A percentile compares a stretch with the other conserved stretches of the same genome.
Evolutionary conservation across 2,888 invertebrate species (phyloP).

Genomic region (Meghimatium bilineatum): DNA sequence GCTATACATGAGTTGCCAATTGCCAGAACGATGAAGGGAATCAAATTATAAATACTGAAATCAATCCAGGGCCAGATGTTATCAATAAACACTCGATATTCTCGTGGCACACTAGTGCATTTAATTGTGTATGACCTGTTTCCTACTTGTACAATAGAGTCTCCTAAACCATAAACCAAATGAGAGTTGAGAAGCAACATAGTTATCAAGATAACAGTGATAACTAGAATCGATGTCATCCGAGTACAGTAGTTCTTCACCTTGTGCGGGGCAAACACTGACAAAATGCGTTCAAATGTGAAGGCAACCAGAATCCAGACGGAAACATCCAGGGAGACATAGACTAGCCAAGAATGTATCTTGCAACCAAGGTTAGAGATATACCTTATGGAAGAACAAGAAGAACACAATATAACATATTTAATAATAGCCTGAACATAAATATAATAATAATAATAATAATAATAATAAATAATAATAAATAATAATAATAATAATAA

Average conservation of each 20-base stretch:
- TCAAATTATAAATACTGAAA: slow-evolving; percentile 60
- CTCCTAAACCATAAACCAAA: slow-evolving; percentile 58
- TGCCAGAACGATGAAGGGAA: slow-evolving; percentile 66
- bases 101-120: slow-evolving; percentile 49
- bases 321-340: slow-evolving; percentile 64
- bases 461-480: too few species aligned
- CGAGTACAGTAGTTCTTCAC: slow-evolving; percentile 59
- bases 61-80: slow-evolving; percentile 70
- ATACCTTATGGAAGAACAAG: neutral
- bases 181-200: slow-evolving; percentile 61
- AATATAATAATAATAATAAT: too few species aligned
- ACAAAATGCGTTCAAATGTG: slow-evolving; percentile 66
- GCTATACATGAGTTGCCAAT: slow-evolving; percentile 65
- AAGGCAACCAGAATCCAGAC: slow-evolving; percentile 71
- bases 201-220: slow-evolving; percentile 51
- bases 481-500: too few species aligned
- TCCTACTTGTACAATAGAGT: too few species aligned
- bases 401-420: neutral
- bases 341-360: slow-evolving; percentile 64
- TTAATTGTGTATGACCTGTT: neutral
- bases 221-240: slow-evolving; percentile 49
- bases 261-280: slow-evolving; percentile 64
- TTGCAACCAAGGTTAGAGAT: slow-evolving; percentile 45
- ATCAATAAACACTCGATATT: slow-evolving; percentile 54
- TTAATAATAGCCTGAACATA: neutral